Evolutionary conservation across 1,140 invertebrate genomes (phyloP).

Genomic region (Sinella curviseta): DNA sequence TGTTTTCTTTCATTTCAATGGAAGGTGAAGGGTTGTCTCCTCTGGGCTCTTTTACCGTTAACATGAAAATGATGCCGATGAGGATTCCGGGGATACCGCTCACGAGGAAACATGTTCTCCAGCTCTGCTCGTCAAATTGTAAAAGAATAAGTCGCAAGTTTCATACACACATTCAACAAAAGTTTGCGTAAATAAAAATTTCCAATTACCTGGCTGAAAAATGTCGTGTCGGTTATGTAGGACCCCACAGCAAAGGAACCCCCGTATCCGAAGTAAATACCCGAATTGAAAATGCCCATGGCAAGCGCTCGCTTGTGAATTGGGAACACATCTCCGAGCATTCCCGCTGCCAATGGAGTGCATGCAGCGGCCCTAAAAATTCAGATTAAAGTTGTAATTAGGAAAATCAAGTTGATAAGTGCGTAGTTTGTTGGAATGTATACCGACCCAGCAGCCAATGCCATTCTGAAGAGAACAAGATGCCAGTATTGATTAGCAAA

Average conservation of each 20-base stretch:
- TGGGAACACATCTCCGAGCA: constrained; percentile 81
- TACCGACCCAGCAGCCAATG: constrained; percentile 77
- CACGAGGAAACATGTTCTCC: constrained; percentile 82
- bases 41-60: constrained; percentile 76
- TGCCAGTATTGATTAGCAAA: constrained; percentile 87
- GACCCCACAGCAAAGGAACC: constrained; percentile 87
- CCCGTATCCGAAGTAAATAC: constrained; percentile 91
- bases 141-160: neutral
- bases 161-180: neutral
- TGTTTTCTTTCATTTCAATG: too few relatives aligned
- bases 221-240: constrained; percentile 76
- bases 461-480: constrained; percentile 78
- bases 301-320: constrained; percentile 76
- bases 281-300: constrained; percentile 93
- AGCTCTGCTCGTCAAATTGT: constrained; percentile 65
- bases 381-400: neutral
- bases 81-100: constrained; percentile 79
- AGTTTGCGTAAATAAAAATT: too few relatives aligned
- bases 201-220: constrained; percentile 68
- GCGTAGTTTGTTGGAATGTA: neutral
- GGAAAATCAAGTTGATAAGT: neutral
- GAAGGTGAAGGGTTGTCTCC: constrained; percentile 46
- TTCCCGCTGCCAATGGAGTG: constrained; percentile 82
- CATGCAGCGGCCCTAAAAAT: constrained; percentile 80
- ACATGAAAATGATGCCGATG: constrained; percentile 69